Conservation (phyloP, 64 coral and sea anemone species). For the Actinia tenebrosa region DNA sequence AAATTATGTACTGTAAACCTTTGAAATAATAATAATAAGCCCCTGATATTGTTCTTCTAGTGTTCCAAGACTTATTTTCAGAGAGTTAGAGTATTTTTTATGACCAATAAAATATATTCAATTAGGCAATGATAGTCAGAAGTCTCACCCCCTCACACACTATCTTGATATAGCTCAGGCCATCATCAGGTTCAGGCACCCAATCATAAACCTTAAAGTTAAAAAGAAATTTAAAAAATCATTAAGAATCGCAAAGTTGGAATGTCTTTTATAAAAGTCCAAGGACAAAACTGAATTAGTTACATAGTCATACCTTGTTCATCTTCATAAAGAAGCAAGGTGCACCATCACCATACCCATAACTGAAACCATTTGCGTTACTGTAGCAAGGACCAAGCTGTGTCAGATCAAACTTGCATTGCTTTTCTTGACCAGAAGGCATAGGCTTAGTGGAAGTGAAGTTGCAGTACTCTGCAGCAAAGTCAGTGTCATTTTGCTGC, state of each 20-base stretch:
- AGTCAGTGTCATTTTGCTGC: not conserved
- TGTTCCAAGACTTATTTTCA: no score
- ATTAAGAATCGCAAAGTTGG: not conserved
- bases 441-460: conserved; percentile 6
- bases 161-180: conserved; percentile 28
- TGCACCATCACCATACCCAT: conserved; percentile 28
- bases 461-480: not conserved
- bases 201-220: conserved; percentile 30
- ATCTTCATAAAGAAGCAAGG: conserved; percentile 60
- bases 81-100: no score
- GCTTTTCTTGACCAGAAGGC: not conserved
- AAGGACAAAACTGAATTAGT: not conserved
- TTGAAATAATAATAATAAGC: no score
- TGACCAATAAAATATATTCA: no score
- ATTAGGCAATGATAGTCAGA: not conserved
- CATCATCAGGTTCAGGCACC: conserved; percentile 39
- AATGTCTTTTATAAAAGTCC: not conserved
- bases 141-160: not conserved
- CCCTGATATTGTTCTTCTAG: no score
- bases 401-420: conserved; percentile 31
- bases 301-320: conserved; percentile 29
- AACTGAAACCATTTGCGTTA: not conserved
- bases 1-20: no score
- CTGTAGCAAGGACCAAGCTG: conserved; percentile 40
- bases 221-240: conserved; percentile 6